phyloP scores from a whole-genome alignment of 1,140 invertebrate species.

The Pseudomyrmex cubaensis region DNA sequence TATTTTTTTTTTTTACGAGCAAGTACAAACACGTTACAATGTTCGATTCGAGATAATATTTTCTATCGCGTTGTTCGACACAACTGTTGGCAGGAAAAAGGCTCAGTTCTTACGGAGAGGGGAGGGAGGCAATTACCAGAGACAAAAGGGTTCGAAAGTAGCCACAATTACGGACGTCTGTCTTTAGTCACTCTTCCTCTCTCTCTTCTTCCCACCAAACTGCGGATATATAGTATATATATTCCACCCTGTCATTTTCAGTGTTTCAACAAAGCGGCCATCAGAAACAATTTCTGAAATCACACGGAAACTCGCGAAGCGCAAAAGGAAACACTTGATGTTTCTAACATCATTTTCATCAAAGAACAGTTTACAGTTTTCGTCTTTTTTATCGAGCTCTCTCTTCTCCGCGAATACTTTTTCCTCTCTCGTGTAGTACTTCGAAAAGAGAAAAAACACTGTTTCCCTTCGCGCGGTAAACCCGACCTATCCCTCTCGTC shows the following conservation, averaged over 20 bases:
- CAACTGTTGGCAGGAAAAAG: conserved; percentile 37
- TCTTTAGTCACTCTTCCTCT: conserved; percentile 29
- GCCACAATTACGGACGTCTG: conserved; percentile 40
- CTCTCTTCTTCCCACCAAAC: background rate
- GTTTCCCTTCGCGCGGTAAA: conserved; percentile 32
- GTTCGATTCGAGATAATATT: conserved; percentile 31
- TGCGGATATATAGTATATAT: conserved; percentile 10
- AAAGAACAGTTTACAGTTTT: conserved; percentile 6
- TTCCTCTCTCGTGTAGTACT: background rate
- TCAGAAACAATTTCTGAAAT: conserved; percentile 43
- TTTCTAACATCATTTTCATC: conserved; percentile 35
- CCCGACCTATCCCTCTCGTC: background rate
- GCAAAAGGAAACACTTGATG: conserved; percentile 1
- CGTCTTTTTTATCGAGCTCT: background rate
- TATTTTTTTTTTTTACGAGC: background rate
- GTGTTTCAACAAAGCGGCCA: conserved; percentile 31
- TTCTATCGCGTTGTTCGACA: conserved; percentile 51
- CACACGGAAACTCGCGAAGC: conserved; percentile 22
- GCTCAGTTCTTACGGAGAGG: conserved; percentile 37
- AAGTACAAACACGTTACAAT: background rate
- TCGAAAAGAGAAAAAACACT: conserved; percentile 19
- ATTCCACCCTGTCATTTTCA: conserved; percentile 10
- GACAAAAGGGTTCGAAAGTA: conserved; percentile 63
- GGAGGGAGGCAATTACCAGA: conserved; percentile 27
- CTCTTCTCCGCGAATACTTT: background rate